A percentile compares a stretch with the other conserved stretches of the same genome.
Evolutionary conservation across 2,797 vertebrate species (phyloP).

Genomic region (Tadarida brasiliensis): DNA sequence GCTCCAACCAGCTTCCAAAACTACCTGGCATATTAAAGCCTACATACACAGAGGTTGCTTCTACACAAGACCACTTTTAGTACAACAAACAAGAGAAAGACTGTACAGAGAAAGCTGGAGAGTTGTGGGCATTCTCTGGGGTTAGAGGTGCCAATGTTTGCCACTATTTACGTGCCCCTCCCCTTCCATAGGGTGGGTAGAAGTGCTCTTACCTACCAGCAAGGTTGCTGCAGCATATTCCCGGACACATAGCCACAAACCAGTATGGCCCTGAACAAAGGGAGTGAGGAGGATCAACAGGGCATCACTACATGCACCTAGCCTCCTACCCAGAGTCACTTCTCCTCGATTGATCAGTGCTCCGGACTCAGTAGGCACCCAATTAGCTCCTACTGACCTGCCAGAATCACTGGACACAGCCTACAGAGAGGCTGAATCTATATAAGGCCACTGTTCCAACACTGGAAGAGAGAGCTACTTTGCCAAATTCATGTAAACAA

Average conservation of each 20-base stretch:
- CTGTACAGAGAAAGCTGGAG: not conserved
- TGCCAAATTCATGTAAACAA: not conserved
- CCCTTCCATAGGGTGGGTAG: too few species aligned
- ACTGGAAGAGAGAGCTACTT: not conserved
- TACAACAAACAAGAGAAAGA: not conserved
- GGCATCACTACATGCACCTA: too few species aligned
- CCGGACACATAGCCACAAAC: not conserved
- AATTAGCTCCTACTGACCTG: not conserved
- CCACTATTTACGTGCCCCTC: not conserved
- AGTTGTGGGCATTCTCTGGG: not conserved
- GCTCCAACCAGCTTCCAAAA: not conserved
- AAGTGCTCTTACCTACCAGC: not conserved
- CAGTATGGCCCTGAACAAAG: not conserved
- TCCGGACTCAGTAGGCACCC: not conserved
- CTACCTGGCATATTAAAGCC: not conserved
- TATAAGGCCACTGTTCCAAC: not conserved
- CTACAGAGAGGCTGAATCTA: not conserved
- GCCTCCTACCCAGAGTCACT: not conserved
- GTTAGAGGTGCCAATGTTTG: not conserved
- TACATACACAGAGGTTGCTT: not conserved
- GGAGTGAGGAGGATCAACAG: not conserved
- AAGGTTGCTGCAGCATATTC: not conserved
- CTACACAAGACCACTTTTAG: not conserved
- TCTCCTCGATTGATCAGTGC: not conserved
- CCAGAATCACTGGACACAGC: not conserved